Conservation (phyloP, 1,140 invertebrate genomes). For the Harlomillsia oculata region DNA sequence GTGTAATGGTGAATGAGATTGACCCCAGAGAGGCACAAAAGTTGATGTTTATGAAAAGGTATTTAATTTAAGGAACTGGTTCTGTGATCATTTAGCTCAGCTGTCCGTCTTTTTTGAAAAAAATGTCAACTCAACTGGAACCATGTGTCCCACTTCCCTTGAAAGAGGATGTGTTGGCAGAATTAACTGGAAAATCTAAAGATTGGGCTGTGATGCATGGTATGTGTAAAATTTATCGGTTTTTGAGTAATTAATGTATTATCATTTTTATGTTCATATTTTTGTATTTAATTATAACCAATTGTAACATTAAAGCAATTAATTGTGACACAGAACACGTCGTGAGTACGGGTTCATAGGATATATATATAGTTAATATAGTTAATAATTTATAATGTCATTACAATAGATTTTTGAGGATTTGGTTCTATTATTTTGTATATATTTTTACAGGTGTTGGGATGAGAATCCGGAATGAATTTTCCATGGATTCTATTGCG, state of each 20-base stretch:
- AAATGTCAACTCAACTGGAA: constrained; percentile 20
- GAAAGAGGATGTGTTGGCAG: constrained; percentile 48
- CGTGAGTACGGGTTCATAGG: not conserved
- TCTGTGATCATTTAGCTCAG: no score
- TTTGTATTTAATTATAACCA: not conserved
- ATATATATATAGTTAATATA: not conserved
- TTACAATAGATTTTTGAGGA: not conserved
- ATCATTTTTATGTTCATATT: not conserved
- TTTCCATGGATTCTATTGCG: constrained; percentile 57
- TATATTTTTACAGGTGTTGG: constrained; percentile 48
- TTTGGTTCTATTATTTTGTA: not conserved
- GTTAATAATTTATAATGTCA: not conserved
- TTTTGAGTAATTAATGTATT: constrained; percentile 5
- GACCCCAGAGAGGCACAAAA: no score
- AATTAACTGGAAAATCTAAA: constrained; percentile 61
- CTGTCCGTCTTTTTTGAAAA: no score
- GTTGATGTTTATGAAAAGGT: no score
- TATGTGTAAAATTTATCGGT: constrained; percentile 34
- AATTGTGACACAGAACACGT: no score
- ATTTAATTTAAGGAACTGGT: no score
- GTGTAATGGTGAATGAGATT: no score
- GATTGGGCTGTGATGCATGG: constrained; percentile 76
- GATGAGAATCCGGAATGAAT: constrained; percentile 61
- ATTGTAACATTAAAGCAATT: not conserved
- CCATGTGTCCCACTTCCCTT: constrained; percentile 52